phyloP scores from a whole-genome alignment of 2,888 invertebrate genomes.

The Drosophila peninsularis region DNA sequence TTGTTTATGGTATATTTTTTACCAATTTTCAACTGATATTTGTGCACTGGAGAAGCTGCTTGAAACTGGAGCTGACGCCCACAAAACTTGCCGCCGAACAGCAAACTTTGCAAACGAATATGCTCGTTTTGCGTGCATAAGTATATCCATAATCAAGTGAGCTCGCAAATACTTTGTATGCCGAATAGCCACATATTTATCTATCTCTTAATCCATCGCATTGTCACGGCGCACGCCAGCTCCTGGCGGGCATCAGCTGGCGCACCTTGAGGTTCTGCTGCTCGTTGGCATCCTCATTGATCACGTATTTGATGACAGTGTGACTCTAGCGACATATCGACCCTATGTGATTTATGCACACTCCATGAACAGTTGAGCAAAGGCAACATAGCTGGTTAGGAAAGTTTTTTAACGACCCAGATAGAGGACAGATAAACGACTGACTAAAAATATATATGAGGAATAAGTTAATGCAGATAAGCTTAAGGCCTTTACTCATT shows the following conservation, averaged over 20 bases:
- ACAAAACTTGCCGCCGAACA: no score
- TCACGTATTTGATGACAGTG: conserved; percentile 1
- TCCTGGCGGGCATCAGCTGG: conserved; percentile 1
- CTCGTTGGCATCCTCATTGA: conserved; percentile 2
- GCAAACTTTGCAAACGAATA: not conserved
- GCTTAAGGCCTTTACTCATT: no score
- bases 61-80: not conserved
- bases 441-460: no score
- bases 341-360: not conserved
- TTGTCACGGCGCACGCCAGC: not conserved
- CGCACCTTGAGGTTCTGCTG: not conserved
- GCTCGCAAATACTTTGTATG: conserved; percentile 1
- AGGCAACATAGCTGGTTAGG: not conserved
- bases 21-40: not conserved
- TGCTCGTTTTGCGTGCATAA: not conserved
- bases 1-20: no score
- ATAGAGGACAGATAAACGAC: no score
- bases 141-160: conserved; percentile 1
- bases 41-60: not conserved
- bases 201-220: not conserved
- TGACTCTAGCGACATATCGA: not conserved
- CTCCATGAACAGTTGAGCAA: not conserved
- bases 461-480: not conserved
- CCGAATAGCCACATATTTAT: not conserved
- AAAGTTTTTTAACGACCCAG: not conserved